Base-by-base conservation (phyloP, 2,113 vertebrate genomes). In the Phycodurus eques region DNA sequence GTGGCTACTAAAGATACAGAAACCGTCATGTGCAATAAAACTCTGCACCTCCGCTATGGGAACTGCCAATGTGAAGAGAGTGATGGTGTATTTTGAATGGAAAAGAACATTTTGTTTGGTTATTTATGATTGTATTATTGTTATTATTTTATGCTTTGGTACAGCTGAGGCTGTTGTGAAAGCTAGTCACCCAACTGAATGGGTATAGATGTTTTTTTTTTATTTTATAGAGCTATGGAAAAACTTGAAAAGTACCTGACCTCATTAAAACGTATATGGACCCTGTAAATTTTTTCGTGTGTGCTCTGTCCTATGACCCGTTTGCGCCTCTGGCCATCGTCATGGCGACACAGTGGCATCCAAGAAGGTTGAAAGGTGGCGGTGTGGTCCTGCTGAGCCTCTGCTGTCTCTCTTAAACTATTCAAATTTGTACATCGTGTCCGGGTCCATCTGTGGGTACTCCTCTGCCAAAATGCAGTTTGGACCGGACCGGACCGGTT, bases 371-470 rank as follows among this genome's bases (percentile, higher is more conserved):
- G 46, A 74, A 75, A 75, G 77, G 27, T 66, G 82, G 76, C 27
- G 62, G 67, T n/a, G 27, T 54, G 57, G 20, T 87, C 86, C 80
- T 64, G 82, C 80, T 3, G 82, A 67, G 80, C 72, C 33, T 74
- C 70, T 56, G 76, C 65, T 83, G 80, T 83, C 78, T 77, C 78
- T 70, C 76, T 82, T 81, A 75, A 87, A 89, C 82, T 85, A 88
- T 89, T 89, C 78, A 88, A 62, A 86, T 83, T 82, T 80, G 47
- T 80, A 74, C 76, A 74, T 83, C 68, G 70, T 83, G 80, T 65
- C 70, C 47, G 19, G 74, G 74, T 88, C 71, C 74, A 78, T 80
- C 82, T 65, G 61, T 35, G 17, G 82, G 53, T 78, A 84, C 71
- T 72, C 17, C 66, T 3, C 74, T 76, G 74, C 83, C 88, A 79